These are phyloP conservation scores for Cetonia aurata DNA, from an alignment of 2,888 invertebrate species.

Conservation along the genomic window DNA sequence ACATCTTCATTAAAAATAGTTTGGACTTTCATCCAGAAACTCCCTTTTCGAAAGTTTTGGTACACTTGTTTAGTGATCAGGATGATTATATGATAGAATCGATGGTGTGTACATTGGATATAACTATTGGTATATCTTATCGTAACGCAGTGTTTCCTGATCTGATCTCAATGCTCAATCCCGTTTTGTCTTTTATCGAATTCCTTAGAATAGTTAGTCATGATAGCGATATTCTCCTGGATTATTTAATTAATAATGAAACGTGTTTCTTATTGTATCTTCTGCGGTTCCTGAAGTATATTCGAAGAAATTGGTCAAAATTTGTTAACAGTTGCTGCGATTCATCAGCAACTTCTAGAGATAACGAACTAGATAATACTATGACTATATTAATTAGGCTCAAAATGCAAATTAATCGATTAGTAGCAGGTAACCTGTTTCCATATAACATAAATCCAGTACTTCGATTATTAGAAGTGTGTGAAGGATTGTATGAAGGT, in stretches of 20 bases:
- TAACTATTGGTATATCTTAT: conserved; percentile 87
- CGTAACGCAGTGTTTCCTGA: conserved; percentile 85
- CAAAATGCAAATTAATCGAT: conserved; percentile 82
- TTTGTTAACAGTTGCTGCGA: conserved; percentile 83
- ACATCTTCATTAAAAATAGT: conserved; percentile 83
- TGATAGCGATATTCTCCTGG: conserved; percentile 84
- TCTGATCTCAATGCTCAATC: conserved; percentile 85
- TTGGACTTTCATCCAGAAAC: conserved; percentile 90
- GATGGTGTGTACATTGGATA: conserved; percentile 92
- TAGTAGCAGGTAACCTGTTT: conserved; percentile 86
- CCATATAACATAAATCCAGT: conserved; percentile 93
- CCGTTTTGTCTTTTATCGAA: conserved; percentile 87
- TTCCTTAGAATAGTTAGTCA: conserved; percentile 87
- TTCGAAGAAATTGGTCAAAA: conserved; percentile 85
- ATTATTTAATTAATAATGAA: conserved; percentile 90
- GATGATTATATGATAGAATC: conserved; percentile 92
- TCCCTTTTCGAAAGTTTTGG: conserved; percentile 88
- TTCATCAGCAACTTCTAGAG: conserved; percentile 64
- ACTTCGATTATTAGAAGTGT: conserved; percentile 83
- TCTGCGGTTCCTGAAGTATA: conserved; percentile 86
- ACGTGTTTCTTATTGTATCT: conserved; percentile 90
- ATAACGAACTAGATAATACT: conserved; percentile 79
- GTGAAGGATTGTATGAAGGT: conserved; percentile 87
- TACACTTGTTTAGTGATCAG: conserved; percentile 90
- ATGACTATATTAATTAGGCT: conserved; percentile 87